phyloP scores from a whole-genome alignment of 2,797 vertebrate species.

The Liasis olivaceus region DNA sequence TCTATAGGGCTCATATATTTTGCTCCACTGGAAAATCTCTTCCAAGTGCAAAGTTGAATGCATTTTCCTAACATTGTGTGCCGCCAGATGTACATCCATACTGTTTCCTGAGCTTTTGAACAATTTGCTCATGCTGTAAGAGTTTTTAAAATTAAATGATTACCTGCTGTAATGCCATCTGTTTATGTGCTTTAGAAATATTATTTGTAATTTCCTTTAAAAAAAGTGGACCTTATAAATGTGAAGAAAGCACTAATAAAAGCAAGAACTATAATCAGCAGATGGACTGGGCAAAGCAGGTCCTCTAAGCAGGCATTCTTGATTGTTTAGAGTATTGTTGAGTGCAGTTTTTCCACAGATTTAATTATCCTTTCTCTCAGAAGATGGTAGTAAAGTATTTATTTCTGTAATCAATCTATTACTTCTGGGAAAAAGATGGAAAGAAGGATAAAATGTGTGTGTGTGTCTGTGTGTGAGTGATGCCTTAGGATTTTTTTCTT shows the following conservation, averaged over 20 bases:
- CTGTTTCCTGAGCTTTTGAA: slow-evolving; percentile 50
- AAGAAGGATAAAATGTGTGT: slow-evolving; percentile 5
- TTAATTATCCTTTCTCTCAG: slow-evolving; percentile 63
- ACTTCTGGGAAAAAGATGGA: neutral
- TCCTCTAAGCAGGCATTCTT: slow-evolving; percentile 65
- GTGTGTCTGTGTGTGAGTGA: neutral
- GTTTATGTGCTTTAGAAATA: slow-evolving; percentile 73
- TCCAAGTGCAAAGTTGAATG: no score
- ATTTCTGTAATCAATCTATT: slow-evolving; percentile 12
- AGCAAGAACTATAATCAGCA: slow-evolving; percentile 62
- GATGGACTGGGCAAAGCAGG: slow-evolving; percentile 69
- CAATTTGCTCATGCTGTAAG: slow-evolving; percentile 53
- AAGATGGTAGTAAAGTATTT: slow-evolving; percentile 6
- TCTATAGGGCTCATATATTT: neutral
- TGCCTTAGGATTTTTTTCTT: neutral
- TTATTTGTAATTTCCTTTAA: slow-evolving; percentile 64
- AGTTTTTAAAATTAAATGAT: slow-evolving; percentile 75
- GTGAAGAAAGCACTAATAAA: slow-evolving; percentile 57
- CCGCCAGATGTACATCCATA: slow-evolving; percentile 29
- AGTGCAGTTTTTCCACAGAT: slow-evolving; percentile 62
- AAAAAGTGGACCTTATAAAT: slow-evolving; percentile 58
- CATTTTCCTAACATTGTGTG: neutral
- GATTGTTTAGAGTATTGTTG: slow-evolving; percentile 68
- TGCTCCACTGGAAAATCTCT: neutral
- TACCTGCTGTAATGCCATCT: slow-evolving; percentile 90